Evolutionary conservation across 2,113 vertebrate species (phyloP).

Genomic region (Scytalopus superciliaris): DNA sequence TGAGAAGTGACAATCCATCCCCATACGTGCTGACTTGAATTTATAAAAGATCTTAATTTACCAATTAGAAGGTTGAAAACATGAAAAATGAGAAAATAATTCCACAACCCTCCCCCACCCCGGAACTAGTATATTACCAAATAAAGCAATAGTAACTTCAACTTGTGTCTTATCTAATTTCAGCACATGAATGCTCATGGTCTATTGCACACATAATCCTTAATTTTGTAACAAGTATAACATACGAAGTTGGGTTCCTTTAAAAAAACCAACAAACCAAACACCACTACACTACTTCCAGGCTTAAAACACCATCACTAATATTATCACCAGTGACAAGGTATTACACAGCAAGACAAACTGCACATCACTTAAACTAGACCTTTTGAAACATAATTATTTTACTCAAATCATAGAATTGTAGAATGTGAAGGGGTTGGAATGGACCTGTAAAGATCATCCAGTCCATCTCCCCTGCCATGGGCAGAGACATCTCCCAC

Average conservation of each 20-base stretch:
- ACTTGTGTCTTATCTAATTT: not conserved
- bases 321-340: not conserved
- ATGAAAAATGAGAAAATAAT: not conserved
- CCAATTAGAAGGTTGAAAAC: not conserved
- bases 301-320: not conserved
- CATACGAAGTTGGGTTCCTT: not conserved
- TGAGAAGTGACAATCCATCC: not conserved
- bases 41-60: not conserved
- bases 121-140: not conserved
- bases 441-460: not conserved
- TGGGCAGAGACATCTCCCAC: not conserved
- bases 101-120: not conserved
- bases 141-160: not conserved
- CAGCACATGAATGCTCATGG: not conserved
- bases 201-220: not conserved
- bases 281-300: not conserved
- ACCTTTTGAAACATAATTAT: no score
- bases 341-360: not conserved
- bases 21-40: not conserved
- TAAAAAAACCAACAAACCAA: not conserved
- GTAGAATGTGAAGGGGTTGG: not conserved
- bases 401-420: not conserved
- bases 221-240: not conserved
- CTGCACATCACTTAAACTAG: not conserved
- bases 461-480: not conserved